A percentile compares a stretch with the other conserved stretches of the same genome.
These are phyloP conservation scores for Hemistola chrysoprasaria DNA, from an alignment of 2,888 invertebrate genomes.

Conservation along the genomic window DNA sequence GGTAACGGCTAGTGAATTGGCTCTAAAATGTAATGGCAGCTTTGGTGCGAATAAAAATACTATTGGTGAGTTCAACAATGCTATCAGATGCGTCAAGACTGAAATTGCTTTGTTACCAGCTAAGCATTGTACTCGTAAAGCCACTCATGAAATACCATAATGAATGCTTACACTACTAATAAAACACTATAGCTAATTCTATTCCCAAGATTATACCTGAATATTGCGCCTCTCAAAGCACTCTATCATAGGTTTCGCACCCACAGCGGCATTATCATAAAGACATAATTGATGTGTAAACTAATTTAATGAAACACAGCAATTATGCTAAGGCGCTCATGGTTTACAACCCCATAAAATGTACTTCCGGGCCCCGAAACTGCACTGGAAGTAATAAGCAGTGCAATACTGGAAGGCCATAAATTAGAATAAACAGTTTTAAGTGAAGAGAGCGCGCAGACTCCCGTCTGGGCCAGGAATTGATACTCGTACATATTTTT, in stretches of 20 bases:
- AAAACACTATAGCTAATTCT: too few species aligned
- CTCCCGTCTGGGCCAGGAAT: slow-evolving; percentile 36
- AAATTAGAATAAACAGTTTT: slow-evolving; percentile 79
- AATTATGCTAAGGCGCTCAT: slow-evolving; percentile 77
- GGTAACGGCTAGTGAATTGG: slow-evolving; percentile 29
- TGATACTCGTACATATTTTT: slow-evolving; percentile 13
- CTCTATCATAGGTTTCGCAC: slow-evolving; percentile 33
- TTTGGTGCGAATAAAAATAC: too few species aligned
- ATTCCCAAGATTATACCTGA: too few species aligned
- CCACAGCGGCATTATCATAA: slow-evolving; percentile 59
- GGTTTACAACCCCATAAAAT: slow-evolving; percentile 77
- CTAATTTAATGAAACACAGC: slow-evolving; percentile 75
- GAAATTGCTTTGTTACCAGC: too few species aligned
- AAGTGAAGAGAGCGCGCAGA: slow-evolving; percentile 57
- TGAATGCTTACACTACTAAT: too few species aligned
- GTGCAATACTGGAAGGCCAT: slow-evolving; percentile 69
- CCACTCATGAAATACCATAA: too few species aligned
- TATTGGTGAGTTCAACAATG: too few species aligned
- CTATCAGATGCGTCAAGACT: too few species aligned
- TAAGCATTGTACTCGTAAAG: too few species aligned
- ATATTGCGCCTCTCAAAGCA: slow-evolving; percentile 17
- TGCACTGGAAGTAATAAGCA: slow-evolving; percentile 78
- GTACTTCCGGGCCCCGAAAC: slow-evolving; percentile 71
- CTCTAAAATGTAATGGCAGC: too few species aligned
- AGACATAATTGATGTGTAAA: slow-evolving; percentile 72